Base-by-base conservation (phyloP, 2,797 vertebrate species). In the Sebastes matsubarae region DNA sequence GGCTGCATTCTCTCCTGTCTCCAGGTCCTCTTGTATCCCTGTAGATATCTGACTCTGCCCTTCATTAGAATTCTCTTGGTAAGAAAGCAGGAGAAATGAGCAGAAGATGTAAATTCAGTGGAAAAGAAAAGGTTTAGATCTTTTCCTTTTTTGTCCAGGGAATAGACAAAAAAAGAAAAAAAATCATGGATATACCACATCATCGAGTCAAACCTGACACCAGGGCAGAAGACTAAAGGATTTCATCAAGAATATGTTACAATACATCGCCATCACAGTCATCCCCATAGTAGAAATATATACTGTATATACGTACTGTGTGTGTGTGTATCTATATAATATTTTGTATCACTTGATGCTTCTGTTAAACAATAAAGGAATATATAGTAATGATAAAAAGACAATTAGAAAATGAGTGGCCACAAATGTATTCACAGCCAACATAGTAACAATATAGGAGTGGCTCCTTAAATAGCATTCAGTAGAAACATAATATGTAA, bases 1-100 rank as follows among this genome's bases (percentile, higher is more conserved):
- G 97, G 97, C 96, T 96, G 96, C 96, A 97, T 97, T 97, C 96
- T 96, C 97, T 97, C 96, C 97, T 96, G 97, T 98, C 97, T 99
- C 97, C 95, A 95, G 96, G 97, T 97, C 97, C 96, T 96, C 93
- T 88, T 92, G 93, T 97, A 96, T 99, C 98, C 98, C 98, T 94
- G 95, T 94, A 97, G 98, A 98, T 96, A 96, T 96, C 96, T 95
- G 95, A 95, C 96, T 95, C 95, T 97, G 96, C 94, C 92, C 95
- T 97, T 99, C 98, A 99, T 99, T 99, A 99, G 95, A 97, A 99
- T 99, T 98, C 97, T 97, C 97, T 96, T 97, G 97, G 96, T 97
- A 96, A 96, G 96, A 96, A 97, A 96, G 96, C 96, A 94, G 95
- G 88, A 97, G 96, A 97, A 98, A 97, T 96, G 96, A 98, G 97